Conservation (phyloP, 2,113 vertebrate species). For the Elanus axillaris region DNA sequence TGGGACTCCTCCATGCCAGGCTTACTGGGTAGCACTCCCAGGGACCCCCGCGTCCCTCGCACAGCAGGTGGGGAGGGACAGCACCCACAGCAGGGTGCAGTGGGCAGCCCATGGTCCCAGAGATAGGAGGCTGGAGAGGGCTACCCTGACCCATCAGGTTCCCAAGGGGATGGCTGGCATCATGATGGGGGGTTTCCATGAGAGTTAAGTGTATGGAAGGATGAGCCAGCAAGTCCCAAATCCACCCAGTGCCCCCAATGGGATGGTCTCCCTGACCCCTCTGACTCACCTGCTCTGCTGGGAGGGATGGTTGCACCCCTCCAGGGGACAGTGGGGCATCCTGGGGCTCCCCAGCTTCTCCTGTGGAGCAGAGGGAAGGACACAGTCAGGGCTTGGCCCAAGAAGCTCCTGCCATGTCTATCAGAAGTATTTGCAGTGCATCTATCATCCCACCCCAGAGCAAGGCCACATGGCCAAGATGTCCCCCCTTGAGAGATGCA, state of each 20-base stretch:
- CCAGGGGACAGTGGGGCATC: not conserved
- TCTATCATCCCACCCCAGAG: not conserved
- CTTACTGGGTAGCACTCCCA: not conserved
- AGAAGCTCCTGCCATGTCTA: not conserved
- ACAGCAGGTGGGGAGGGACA: not conserved
- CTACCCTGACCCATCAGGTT: not conserved
- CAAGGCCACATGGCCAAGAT: not conserved
- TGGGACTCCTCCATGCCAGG: not conserved
- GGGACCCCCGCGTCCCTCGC: rapidly evolving
- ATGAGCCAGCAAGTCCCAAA: not conserved
- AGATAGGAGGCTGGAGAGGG: not conserved
- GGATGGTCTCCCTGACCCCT: not conserved
- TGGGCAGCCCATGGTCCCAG: not conserved
- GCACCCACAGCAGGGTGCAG: not conserved
- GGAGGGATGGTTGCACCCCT: not conserved
- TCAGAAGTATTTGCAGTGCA: not conserved
- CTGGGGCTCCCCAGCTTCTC: not conserved
- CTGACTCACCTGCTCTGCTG: conserved; percentile 53
- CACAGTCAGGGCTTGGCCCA: not conserved
- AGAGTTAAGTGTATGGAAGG: rapidly evolving
- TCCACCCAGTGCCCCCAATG: rapidly evolving
- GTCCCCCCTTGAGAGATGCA: not conserved
- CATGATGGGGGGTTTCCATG: rapidly evolving
- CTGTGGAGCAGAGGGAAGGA: conserved; percentile 30
- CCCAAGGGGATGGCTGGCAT: not conserved